These are phyloP conservation scores for Notarius lentiginosus DNA, from an alignment of 2,113 vertebrate species.

Conservation along the genomic window DNA sequence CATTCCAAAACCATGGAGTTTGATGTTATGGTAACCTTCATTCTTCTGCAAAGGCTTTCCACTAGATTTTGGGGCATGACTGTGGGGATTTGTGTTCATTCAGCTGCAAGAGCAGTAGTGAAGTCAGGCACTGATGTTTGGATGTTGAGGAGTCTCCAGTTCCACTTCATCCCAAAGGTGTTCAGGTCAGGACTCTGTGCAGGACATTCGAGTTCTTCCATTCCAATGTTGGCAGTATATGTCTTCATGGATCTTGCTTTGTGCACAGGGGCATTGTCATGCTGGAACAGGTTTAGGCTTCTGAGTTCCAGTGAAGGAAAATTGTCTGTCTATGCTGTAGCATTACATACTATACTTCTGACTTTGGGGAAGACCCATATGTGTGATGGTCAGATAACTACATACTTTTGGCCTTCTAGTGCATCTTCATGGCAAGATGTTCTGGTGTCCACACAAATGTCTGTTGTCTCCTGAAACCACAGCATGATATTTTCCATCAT, in stretches of 20 bases:
- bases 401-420: background rate
- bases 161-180: background rate
- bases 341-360: no score
- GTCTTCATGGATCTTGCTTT: no score
- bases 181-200: no score
- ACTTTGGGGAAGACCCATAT: background rate
- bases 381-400: background rate
- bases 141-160: background rate
- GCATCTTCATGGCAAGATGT: background rate
- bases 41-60: background rate
- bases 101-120: background rate
- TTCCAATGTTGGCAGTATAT: no score
- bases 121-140: background rate
- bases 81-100: no score
- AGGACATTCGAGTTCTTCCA: no score
- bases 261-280: no score
- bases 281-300: no score
- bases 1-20: background rate
- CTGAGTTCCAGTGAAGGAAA: no score
- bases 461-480: background rate
- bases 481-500: background rate
- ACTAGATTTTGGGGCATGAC: background rate
- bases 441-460: background rate
- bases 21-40: background rate
- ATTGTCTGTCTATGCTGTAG: no score